Evolutionary conservation across 1,140 invertebrate genomes (phyloP), one percentile per base, ranked within the genome.

Genomic region (Goniozus legneri): DNA sequence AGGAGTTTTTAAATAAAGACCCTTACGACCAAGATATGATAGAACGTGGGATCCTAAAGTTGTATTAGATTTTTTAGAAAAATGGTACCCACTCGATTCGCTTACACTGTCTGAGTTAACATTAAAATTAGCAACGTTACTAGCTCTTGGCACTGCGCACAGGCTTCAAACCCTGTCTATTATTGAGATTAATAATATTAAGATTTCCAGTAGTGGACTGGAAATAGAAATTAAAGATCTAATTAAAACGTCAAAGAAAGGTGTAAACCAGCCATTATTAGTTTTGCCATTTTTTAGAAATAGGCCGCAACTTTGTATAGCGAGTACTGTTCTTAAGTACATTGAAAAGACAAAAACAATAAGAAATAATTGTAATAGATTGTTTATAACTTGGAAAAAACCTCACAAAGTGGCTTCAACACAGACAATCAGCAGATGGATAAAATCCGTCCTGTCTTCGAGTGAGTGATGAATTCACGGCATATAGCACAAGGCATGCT

Each of bases 111-210:
- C 44, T 16, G 3, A 20, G 8, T 21, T 55, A 3, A 36, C 44
- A 12, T 3, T 13, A 12, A 58, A 55, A 18, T 10, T 52, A 8
- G 41, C 51, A 3, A 55, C 52, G 0, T 22, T 58, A 1, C 33
- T 58, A 8, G 40, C 40, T 4, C 18, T 58, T 4, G 40, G 38
- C n/a, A 55, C 48, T 4, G 55, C 35, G 1, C 38, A 52, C 2
- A 40, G 55, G 16, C 19, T 55, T 60, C 68, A 69, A 62, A 71
- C 44, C 8, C 13, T 46, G n/a, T 15, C 19, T 15, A 24, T 46
- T 19, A 46, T 46, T 12, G 24, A 37, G 8, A 30, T 46, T 27
- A 3, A 3, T 24, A 46, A 46, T 38, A 46, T 46, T 22, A 37
- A 3, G 8, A 16, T 32, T 12, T 44, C 27, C 3, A n/a, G 24